Evolutionary conservation across 2,888 invertebrate species (phyloP), one percentile per base, ranked within the genome.

Genomic region (Margaritifera margaritifera): DNA sequence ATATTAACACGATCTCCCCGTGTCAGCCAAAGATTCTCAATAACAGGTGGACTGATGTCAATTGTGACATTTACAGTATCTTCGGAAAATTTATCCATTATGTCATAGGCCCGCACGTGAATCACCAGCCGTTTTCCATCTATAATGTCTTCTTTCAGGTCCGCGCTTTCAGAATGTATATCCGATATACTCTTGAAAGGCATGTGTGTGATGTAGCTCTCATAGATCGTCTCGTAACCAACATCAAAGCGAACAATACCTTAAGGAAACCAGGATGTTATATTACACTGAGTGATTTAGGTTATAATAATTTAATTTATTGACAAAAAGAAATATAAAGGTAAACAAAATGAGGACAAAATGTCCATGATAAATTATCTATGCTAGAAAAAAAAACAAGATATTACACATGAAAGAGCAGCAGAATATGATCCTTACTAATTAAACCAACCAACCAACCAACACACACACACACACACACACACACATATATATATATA

Each of bases 21-120:
- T 24, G 79, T 74, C 2, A 80, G 63, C 79, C 79, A 80, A 0
- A 80, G 55, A 55, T 76, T 58, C 25, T 76, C 66, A 24, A 80
- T 75, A 8, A 71, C 31, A 22, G 79, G 79, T 6, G 74, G 73
- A 15, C 76, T 66, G 4, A 71, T 54, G 27, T 80, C 79, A 31
- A 68, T 64, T 58, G 64, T 73, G 3, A 77, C 73, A 5, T 70
- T 73, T 5, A 72, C 62, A 20, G 52, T 69, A 6, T 80, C 79
- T 22, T 80, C 76, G 18, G 61, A 64, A 31, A 63, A 72, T 50
- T 65, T 66, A 6, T 64, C 75, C 27, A 78, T 42, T 20, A 66
- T 66, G 61, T 80, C 79, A 51, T 65, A 64, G 3, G 76, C 77
- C 24, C 71, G 68, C 20, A 77, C 66, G 6, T 55, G 58, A 20